A percentile compares a stretch with the other conserved stretches of the same genome.
phyloP scores from a whole-genome alignment of 1,140 invertebrate species.

The Andricus grossulariae region DNA sequence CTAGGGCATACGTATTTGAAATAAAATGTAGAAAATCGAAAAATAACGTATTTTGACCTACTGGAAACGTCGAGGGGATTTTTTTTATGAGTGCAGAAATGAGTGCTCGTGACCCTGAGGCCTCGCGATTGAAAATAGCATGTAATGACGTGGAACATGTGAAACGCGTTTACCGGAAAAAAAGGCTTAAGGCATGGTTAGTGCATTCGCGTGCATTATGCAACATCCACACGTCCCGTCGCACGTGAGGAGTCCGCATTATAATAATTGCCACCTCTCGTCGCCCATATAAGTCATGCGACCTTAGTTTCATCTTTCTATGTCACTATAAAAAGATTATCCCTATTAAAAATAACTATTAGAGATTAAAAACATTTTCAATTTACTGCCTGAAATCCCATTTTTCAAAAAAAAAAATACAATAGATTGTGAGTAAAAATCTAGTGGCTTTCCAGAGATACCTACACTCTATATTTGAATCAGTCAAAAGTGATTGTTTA shows the following conservation, averaged over 20 bases:
- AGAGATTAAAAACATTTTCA: no score
- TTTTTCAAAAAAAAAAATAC: no score
- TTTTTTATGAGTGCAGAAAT: neutral
- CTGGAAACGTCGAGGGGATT: neutral
- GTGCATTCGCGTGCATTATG: slow-evolving; percentile 28
- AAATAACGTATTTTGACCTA: neutral
- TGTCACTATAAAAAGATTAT: neutral
- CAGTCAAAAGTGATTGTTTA: no score
- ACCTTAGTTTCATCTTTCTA: neutral
- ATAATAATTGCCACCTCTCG: slow-evolving; percentile 7
- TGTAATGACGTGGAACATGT: slow-evolving; percentile 6
- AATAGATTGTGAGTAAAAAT: no score
- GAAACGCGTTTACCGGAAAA: slow-evolving; percentile 30
- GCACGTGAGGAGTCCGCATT: slow-evolving; percentile 6
- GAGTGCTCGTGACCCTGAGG: slow-evolving; percentile 27
- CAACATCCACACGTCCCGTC: neutral
- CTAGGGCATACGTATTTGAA: no score
- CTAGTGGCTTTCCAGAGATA: no score
- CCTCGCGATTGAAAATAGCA: slow-evolving; percentile 16
- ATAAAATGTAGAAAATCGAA: neutral
- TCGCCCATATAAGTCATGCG: neutral
- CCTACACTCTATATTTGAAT: no score
- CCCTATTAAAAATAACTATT: no score
- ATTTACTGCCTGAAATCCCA: no score
- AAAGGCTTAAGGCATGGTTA: slow-evolving; percentile 1